Base-by-base conservation (phyloP, 2,113 vertebrate species). In the Desmodus rotundus region DNA sequence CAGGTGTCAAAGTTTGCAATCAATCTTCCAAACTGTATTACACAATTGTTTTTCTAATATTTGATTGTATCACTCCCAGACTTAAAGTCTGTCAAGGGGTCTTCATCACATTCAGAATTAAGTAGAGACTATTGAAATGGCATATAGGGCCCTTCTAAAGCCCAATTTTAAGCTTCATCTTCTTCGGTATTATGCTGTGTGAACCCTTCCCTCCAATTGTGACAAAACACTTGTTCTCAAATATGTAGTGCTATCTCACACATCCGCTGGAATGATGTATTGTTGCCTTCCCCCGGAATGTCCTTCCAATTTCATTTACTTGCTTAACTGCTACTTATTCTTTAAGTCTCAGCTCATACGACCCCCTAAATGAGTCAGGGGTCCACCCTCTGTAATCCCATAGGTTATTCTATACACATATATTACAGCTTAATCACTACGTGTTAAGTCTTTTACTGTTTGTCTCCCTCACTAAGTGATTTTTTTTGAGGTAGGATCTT, bases 201-300 rank as follows among this genome's bases (percentile, higher is more conserved):
- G 38, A 65, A 56, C n/a, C 8, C 28, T 65, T 73, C 68, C 33
- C 31, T 93, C 50, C 50, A 74, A 26, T 15, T 26, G 15, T 63
- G 74, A 93, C n/a, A 92, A 84, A 94, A 56, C 36, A 58, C 47
- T 86, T 68, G n/a, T 76, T 85, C 38, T 89, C 56, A 94, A 78
- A 36, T 50, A 38, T 14, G 56, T 31, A 72, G 16, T 47, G 3
- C 36, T 80, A 73, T 84, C 15, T 68, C 56, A 52, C 24, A 68
- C 4, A 54, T 65, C 43, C 28, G 24, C 70, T 83, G 58, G 56
- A 61, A 10, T 50, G 38, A 47, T 16, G 20, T 24, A 17, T 47
- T 68, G 2, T 65, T 86, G 50, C 24, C 33, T 82, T 19, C 89
- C n/a, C 45, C 54, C 61, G 54, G 33, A 93, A 70, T 45, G 36